Percentiles rank a stretch among this genome's conserved stretches.
These are phyloP conservation scores for Phenganax marumi DNA, from an alignment of 92 coral and sea anemone species.

Conservation along the genomic window DNA sequence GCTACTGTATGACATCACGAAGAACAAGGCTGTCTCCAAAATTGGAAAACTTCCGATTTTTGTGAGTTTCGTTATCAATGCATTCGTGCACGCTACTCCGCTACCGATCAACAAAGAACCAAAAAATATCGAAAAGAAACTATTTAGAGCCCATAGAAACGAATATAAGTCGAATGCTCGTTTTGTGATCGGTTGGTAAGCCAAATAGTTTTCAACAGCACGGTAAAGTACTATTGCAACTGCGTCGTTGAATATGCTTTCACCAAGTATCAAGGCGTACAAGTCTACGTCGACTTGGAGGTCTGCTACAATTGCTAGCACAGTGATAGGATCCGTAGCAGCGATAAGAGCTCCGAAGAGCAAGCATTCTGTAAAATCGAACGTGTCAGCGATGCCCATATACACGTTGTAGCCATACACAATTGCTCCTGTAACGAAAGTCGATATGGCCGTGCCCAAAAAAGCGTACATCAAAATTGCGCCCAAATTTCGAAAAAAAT, in stretches of 20 bases:
- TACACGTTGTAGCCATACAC: slow-evolving; percentile 80
- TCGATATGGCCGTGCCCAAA: slow-evolving; percentile 89
- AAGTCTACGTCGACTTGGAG: slow-evolving; percentile 94
- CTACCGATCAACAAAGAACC: slow-evolving; percentile 92
- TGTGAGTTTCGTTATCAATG: slow-evolving; percentile 87
- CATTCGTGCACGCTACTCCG: slow-evolving; percentile 90
- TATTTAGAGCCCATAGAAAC: slow-evolving; percentile 70
- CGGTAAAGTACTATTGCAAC: slow-evolving; percentile 90
- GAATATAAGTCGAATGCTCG: slow-evolving; percentile 89
- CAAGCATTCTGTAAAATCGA: slow-evolving; percentile 91
- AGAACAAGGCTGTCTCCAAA: slow-evolving; percentile 85
- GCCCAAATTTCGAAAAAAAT: slow-evolving; percentile 90
- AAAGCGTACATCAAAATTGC: slow-evolving; percentile 97
- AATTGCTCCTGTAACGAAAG: slow-evolving; percentile 76
- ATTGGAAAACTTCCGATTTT: slow-evolving; percentile 93
- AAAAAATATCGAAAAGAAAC: slow-evolving; percentile 80
- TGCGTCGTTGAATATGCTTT: slow-evolving; percentile 93
- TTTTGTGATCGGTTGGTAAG: slow-evolving; percentile 88
- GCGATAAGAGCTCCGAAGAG: slow-evolving; percentile 93
- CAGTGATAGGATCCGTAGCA: slow-evolving; percentile 95
- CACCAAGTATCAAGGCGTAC: slow-evolving; percentile 97
- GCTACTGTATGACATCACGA: slow-evolving; percentile 90
- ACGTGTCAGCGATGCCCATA: slow-evolving; percentile 80
- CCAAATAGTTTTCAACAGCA: slow-evolving; percentile 93
- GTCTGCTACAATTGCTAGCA: slow-evolving; percentile 85